Percentiles rank a stretch among this genome's conserved stretches.
Conservation (phyloP, 2,888 invertebrate genomes). For the Teleogryllus oceanicus region DNA sequence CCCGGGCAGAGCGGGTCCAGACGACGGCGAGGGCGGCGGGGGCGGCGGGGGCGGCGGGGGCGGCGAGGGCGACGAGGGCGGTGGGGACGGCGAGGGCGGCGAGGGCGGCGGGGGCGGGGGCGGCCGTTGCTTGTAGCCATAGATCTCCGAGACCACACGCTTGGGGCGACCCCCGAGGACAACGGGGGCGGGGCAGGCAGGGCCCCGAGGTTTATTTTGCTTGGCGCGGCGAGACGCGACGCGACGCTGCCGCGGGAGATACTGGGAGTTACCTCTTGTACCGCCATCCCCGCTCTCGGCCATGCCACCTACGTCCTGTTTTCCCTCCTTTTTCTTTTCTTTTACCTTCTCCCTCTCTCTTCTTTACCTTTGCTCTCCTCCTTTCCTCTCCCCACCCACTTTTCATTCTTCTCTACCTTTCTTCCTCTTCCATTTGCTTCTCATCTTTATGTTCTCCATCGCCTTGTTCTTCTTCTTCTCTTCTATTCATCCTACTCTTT, state of each 20-base stretch:
- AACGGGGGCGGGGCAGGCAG: no score
- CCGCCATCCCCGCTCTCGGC: not conserved
- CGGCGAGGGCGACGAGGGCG: no score
- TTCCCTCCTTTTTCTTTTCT: not conserved
- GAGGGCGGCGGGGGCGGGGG: no score
- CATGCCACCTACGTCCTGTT: not conserved
- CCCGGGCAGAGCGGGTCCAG: no score
- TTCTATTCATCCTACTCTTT: not conserved
- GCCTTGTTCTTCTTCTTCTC: not conserved
- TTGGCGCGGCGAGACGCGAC: not conserved
- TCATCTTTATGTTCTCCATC: not conserved
- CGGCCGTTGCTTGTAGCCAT: no score
- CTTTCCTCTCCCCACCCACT: no score
- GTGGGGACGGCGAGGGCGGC: no score
- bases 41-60: no score
- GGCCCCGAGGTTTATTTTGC: not conserved
- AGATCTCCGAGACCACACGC: no score
- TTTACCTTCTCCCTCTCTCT: not conserved
- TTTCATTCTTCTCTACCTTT: no score
- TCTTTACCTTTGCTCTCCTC: not conserved
- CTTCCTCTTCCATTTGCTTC: not conserved
- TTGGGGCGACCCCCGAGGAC: no score
- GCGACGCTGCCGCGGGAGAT: not conserved
- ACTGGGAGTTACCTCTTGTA: not conserved
- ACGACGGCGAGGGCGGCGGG: no score